Percentiles rank a stretch among this genome's conserved stretches.
Evolutionary conservation across 2,113 vertebrate species (phyloP).

Genomic region (Rhabdornis inornatus): DNA sequence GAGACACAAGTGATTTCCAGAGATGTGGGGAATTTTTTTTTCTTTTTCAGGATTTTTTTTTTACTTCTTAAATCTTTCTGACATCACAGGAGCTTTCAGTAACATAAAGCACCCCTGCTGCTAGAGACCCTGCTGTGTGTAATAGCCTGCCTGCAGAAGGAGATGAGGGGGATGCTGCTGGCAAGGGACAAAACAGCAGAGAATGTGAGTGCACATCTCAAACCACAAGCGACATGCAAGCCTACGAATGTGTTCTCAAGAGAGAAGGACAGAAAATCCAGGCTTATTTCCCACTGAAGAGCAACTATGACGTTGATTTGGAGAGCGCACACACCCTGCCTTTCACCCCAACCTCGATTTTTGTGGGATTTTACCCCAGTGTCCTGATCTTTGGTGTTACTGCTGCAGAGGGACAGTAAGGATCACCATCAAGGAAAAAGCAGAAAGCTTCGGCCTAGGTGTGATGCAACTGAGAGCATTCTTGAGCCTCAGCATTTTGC

Average conservation of each 20-base stretch:
- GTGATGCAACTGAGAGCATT: not conserved
- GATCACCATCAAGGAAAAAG: not conserved
- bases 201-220: rapidly evolving
- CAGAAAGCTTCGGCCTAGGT: not conserved
- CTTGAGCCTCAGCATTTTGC: not conserved
- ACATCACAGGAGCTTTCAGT: not conserved
- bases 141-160: not conserved
- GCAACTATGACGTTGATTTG: rapidly evolving
- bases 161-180: not conserved
- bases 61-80: not conserved
- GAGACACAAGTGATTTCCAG: not conserved
- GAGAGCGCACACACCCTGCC: not conserved
- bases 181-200: not conserved
- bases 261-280: not conserved
- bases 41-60: not conserved
- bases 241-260: not conserved
- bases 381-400: not conserved
- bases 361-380: not conserved
- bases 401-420: not conserved
- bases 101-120: conserved; percentile 4
- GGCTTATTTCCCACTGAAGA: not conserved
- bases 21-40: not conserved
- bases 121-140: not conserved
- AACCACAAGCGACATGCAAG: not conserved
- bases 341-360: not conserved